These are phyloP conservation scores for Eilema sororculum DNA, from an alignment of 2,888 invertebrate genomes.

Conservation along the genomic window DNA sequence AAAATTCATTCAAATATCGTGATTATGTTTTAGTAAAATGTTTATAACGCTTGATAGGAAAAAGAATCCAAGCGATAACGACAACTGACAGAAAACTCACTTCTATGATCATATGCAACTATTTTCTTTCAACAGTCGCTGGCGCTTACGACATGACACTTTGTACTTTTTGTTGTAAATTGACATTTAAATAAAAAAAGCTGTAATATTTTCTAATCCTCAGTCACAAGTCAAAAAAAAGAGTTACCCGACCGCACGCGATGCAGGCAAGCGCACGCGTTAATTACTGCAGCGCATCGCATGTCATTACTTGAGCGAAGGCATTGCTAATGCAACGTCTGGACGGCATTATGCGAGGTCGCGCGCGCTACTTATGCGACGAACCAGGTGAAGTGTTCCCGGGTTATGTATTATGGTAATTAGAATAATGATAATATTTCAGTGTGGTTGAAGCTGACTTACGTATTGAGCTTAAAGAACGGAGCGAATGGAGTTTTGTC, in stretches of 20 bases:
- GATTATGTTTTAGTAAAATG: too few species aligned
- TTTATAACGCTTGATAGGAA: too few species aligned
- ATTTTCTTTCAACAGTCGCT: not conserved
- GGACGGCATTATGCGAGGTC: constrained; percentile 57
- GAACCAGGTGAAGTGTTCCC: constrained; percentile 44
- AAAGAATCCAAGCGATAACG: not conserved
- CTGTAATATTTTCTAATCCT: not conserved
- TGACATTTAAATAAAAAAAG: not conserved
- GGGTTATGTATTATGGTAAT: constrained; percentile 38
- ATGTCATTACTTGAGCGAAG: constrained; percentile 50
- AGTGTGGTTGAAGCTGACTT: not conserved
- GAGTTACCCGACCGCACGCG: constrained; percentile 6
- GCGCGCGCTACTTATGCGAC: constrained; percentile 52
- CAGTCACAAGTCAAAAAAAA: not conserved
- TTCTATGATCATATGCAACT: too few species aligned
- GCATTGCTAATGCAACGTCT: constrained; percentile 49
- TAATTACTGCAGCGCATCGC: constrained; percentile 47
- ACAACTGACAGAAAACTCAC: not conserved
- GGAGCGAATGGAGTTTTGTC: not conserved
- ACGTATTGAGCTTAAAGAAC: not conserved
- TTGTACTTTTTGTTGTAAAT: not conserved
- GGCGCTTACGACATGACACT: not conserved
- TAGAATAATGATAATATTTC: constrained; percentile 38
- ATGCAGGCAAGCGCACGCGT: constrained; percentile 17
- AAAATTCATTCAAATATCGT: too few species aligned